A percentile compares a stretch with the other conserved stretches of the same genome.
Evolutionary conservation across 2,888 invertebrate genomes (phyloP).

Genomic region (Sylvicola fuscatus): DNA sequence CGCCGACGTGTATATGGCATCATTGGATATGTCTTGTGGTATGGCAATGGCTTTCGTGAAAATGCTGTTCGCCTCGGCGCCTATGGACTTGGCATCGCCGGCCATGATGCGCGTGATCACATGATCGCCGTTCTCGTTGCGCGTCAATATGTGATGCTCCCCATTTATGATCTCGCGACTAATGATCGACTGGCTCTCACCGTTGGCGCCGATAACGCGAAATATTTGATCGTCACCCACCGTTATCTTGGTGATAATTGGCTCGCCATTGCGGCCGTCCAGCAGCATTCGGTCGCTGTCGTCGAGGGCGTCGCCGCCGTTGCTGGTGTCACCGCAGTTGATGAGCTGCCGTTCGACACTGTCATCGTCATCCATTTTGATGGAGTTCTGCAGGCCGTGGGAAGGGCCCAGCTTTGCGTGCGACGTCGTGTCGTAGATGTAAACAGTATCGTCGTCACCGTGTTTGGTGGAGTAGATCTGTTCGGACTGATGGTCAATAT

Average conservation of each 20-base stretch:
- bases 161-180: conserved; percentile 26
- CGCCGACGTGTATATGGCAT: no score
- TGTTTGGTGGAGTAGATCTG: neutral
- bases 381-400: neutral
- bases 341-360: neutral
- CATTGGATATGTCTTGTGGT: no score
- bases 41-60: no score
- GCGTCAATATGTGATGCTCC: conserved; percentile 25
- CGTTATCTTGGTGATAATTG: conserved; percentile 24
- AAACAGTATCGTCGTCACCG: neutral
- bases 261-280: conserved; percentile 11
- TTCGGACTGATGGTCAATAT: neutral
- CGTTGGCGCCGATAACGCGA: conserved; percentile 25
- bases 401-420: neutral
- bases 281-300: conserved; percentile 3
- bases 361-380: neutral
- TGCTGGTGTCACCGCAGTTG: no score
- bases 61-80: no score
- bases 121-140: conserved; percentile 26
- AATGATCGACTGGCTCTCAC: conserved; percentile 25
- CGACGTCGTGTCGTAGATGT: neutral
- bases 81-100: neutral
- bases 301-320: neutral
- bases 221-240: conserved; percentile 26
- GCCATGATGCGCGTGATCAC: conserved; percentile 25